Conservation (phyloP, 2,113 vertebrate species). For the Nicator chloris region DNA sequence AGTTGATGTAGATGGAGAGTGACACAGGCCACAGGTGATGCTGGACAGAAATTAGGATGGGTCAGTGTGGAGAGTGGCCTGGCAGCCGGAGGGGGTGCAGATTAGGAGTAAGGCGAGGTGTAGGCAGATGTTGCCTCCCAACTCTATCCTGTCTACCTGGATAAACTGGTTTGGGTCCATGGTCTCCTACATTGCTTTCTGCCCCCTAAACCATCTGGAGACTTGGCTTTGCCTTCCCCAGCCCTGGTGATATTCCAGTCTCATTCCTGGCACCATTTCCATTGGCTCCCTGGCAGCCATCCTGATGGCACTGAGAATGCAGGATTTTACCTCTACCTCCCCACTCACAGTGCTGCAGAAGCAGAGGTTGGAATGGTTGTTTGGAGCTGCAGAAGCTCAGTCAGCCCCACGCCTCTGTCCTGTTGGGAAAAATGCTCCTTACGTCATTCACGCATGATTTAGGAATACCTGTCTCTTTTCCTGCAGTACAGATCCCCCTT, state of each 20-base stretch:
- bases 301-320: fast-evolving
- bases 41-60: not conserved
- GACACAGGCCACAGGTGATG: not conserved
- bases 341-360: not conserved
- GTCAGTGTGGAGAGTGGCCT: not conserved
- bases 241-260: not conserved
- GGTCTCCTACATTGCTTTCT: not conserved
- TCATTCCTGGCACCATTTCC: not conserved
- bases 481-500: not conserved
- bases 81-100: not conserved
- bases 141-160: not conserved
- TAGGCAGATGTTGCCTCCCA: not conserved
- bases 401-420: not conserved
- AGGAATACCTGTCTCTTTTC: not conserved
- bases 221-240: not conserved
- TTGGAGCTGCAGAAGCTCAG: not conserved
- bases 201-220: not conserved
- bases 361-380: not conserved
- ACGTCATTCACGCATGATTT: fast-evolving
- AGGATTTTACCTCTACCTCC: not conserved
- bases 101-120: not conserved
- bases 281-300: not conserved
- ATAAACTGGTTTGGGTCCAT: not conserved
- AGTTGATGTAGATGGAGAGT: not conserved
- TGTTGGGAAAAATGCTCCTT: not conserved